phyloP scores from a whole-genome alignment of 1,140 invertebrate genomes.

The Himalopsyche phryganea region DNA sequence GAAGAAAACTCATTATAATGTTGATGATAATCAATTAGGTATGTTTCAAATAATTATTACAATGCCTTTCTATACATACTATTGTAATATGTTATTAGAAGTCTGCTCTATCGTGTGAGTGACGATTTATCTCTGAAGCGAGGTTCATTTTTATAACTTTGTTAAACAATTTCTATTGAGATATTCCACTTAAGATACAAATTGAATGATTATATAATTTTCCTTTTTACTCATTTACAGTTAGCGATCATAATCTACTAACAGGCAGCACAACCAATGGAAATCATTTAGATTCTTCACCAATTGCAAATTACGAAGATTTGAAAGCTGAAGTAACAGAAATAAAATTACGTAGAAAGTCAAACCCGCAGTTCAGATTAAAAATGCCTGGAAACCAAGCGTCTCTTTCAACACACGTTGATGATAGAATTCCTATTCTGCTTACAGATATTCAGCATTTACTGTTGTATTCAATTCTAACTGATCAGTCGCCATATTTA shows the following conservation, averaged over 20 bases:
- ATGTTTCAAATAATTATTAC: too few species aligned
- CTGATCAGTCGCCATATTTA: slow-evolving; percentile 63
- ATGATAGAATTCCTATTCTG: slow-evolving; percentile 70
- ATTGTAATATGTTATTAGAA: too few species aligned
- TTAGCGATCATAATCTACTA: not conserved
- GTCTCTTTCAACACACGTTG: slow-evolving; percentile 48
- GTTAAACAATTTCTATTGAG: not conserved
- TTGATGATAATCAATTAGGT: not conserved
- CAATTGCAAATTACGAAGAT: slow-evolving; percentile 3
- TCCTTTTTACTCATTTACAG: not conserved
- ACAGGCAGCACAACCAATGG: not conserved
- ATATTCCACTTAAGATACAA: slow-evolving; percentile 11
- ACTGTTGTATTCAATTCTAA: slow-evolving; percentile 70
- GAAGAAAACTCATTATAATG: slow-evolving; percentile 11
- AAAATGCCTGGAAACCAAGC: slow-evolving; percentile 61
- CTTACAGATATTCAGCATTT: slow-evolving; percentile 80
- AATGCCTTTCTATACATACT: too few species aligned
- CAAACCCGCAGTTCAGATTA: slow-evolving; percentile 56
- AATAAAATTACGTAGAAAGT: slow-evolving; percentile 54
- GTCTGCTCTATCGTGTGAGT: too few species aligned
- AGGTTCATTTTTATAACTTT: too few species aligned
- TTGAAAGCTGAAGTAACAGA: slow-evolving; percentile 54
- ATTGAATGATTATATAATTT: slow-evolving; percentile 17
- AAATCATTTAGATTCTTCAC: not conserved
- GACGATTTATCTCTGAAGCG: too few species aligned